Evolutionary conservation across 2,113 vertebrate species (phyloP), one percentile per base, ranked within the genome.

Genomic region (Pseudorectes ferrugineus): DNA sequence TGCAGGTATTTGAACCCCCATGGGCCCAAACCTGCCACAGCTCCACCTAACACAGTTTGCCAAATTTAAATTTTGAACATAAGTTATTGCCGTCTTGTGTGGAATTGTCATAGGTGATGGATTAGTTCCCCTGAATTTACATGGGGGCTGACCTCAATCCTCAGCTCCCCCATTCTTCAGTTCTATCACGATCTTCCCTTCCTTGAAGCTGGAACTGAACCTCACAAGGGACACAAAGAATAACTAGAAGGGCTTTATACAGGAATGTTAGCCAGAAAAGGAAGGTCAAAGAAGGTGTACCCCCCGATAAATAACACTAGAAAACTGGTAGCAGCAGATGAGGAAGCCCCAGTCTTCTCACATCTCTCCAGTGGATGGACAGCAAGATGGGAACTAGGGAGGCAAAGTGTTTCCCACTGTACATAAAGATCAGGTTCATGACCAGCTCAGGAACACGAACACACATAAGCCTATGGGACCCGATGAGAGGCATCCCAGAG

Each of bases 401-500:
- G 4, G 5, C 17, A 63, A 42, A 79, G 26, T 10, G 25, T 9
- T 48, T 63, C 49, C 21, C 35, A 35, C 31, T 63, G 9, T 16
- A 35, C 8, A n/a, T 29, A 14, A n/a, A 54, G 31, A 42, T 63
- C 49, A 63, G 22, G 17, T 31, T 42, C 48, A 35, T 55, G 35
- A 49, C 31, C 48, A 48, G 25, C 25, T 48, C 35, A 57, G 42
- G 49, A 88, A 29, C 29, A 21, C 8, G 57, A 63, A 55, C 63
- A 52, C 9, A 26, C 17, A 5, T 9, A 40, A 55, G 13, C 21
- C 42, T 29, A 3, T 40, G 29, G 13, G 16, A 55, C 20, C 29
- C 0, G 0, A 14, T 14, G 31, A 71, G n/a, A 55, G 20, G 9
- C n/a, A 31, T 48, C 48, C 40, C 65, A 31, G 48, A 42, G 48